A percentile compares a stretch with the other conserved stretches of the same genome.
Conservation (phyloP, 2,113 vertebrate species). For the Oreocharis arfaki region DNA sequence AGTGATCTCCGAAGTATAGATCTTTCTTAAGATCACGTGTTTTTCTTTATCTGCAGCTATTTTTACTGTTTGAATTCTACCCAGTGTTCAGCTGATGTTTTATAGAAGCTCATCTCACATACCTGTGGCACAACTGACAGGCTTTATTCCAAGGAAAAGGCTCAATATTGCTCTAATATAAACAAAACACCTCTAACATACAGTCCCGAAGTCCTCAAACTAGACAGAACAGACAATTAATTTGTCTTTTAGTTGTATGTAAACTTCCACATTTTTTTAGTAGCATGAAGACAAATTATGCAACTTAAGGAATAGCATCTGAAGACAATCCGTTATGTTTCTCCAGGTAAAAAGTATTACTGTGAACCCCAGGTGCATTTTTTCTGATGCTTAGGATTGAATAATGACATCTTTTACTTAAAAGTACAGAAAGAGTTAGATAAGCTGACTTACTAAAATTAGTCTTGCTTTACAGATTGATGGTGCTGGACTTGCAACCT, state of each 20-base stretch:
- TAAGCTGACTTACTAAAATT: constrained; percentile 11
- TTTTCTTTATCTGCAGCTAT: neutral
- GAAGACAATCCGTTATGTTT: neutral
- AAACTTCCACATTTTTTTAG: neutral
- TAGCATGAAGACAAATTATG: neutral
- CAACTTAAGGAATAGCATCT: neutral
- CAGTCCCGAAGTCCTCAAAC: neutral
- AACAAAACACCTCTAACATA: neutral
- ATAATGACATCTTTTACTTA: neutral
- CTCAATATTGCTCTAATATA: neutral
- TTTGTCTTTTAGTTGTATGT: neutral
- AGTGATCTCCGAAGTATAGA: neutral
- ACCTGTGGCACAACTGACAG: neutral
- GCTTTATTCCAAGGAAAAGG: neutral
- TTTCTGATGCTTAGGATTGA: neutral
- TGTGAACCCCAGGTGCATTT: neutral
- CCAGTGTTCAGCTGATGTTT: neutral
- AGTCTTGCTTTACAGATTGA: constrained; percentile 78
- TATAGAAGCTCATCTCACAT: neutral
- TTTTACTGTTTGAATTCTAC: neutral
- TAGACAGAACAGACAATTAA: neutral
- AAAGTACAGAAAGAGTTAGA: neutral
- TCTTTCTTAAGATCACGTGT: neutral
- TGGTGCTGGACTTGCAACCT: constrained; percentile 84
- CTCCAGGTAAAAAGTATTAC: neutral